Evolutionary conservation across 2,888 invertebrate genomes (phyloP).

Genomic region (Eupithecia exiguata): DNA sequence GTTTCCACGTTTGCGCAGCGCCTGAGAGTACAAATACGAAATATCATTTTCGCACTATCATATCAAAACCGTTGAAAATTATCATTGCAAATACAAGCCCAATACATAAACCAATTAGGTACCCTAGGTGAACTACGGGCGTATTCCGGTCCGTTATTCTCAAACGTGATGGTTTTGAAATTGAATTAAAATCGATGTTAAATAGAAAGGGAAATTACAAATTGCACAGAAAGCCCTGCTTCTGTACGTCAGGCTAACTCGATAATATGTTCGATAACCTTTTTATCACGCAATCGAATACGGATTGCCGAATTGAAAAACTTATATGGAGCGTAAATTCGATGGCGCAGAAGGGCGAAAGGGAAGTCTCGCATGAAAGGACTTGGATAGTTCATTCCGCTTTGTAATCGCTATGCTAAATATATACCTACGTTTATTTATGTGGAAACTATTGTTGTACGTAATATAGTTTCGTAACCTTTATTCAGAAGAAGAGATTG

Average conservation of each 20-base stretch:
- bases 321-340: constrained; percentile 48
- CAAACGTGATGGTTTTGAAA: no score
- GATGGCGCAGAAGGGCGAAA: constrained; percentile 29
- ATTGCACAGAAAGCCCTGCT: constrained; percentile 49
- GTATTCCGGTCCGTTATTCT: not conserved
- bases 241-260: constrained; percentile 36
- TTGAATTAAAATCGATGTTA: constrained; percentile 35
- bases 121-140: not conserved
- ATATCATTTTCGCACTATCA: not conserved
- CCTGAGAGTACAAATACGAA: no score
- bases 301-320: constrained; percentile 47
- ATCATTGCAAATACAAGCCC: not conserved
- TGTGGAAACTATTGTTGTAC: constrained; percentile 4
- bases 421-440: constrained; percentile 8
- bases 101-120: not conserved
- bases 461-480: not conserved
- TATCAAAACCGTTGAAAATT: not conserved
- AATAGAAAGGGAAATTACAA: constrained; percentile 45
- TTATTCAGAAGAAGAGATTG: not conserved
- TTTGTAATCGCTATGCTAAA: constrained; percentile 19
- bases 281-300: constrained; percentile 41
- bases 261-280: constrained; percentile 45
- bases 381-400: constrained; percentile 20
- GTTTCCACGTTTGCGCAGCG: no score
- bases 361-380: constrained; percentile 32